Evolutionary conservation across 2,113 vertebrate genomes (phyloP).

Genomic region (Chinchilla lanigera): DNA sequence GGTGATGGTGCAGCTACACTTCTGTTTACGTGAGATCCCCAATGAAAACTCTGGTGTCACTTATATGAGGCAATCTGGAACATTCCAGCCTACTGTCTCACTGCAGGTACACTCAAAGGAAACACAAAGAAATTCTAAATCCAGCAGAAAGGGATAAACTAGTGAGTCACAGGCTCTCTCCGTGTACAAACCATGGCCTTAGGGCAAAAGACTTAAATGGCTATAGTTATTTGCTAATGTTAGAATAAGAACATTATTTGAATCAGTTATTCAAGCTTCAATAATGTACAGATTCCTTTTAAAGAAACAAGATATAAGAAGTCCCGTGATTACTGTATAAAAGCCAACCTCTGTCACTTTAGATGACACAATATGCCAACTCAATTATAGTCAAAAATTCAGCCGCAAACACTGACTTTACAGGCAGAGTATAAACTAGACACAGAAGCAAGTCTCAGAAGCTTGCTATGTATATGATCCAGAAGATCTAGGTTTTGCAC

Average conservation of each 20-base stretch:
- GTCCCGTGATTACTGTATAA: background rate
- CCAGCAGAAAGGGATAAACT: background rate
- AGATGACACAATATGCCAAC: background rate
- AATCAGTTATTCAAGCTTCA: background rate
- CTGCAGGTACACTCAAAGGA: background rate
- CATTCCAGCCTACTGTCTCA: background rate
- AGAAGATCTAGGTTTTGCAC: background rate
- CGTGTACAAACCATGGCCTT: background rate
- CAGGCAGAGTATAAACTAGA: background rate
- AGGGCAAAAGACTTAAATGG: background rate
- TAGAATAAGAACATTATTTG: slow-evolving; percentile 20
- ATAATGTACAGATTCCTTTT: slow-evolving; percentile 7
- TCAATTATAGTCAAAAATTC: background rate
- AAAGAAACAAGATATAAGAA: background rate
- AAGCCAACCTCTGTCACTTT: background rate
- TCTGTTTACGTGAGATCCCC: background rate
- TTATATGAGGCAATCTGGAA: background rate
- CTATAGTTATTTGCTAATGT: background rate
- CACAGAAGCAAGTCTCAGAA: background rate
- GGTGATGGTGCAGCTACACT: background rate
- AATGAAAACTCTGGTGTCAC: background rate
- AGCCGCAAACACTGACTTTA: background rate
- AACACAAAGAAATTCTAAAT: background rate
- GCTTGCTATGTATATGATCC: background rate
- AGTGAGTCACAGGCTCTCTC: background rate